Evolutionary conservation across 2,113 vertebrate species (phyloP).

Genomic region (Oreochromis tanganicae): DNA sequence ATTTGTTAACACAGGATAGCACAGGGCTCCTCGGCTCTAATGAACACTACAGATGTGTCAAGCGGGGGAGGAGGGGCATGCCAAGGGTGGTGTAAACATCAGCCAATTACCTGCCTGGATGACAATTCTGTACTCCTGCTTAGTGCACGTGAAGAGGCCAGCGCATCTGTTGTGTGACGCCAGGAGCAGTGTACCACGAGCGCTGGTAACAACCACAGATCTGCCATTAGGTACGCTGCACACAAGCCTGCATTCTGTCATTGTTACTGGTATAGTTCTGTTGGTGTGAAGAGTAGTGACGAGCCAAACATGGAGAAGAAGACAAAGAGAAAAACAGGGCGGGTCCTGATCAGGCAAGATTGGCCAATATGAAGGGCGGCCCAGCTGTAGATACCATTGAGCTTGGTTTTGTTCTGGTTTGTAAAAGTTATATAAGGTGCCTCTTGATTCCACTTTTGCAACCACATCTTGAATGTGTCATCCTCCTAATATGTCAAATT

Average conservation of each 20-base stretch:
- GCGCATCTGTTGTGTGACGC: slow-evolving; percentile 25
- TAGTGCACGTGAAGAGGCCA: slow-evolving; percentile 27
- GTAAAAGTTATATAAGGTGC: slow-evolving; percentile 29
- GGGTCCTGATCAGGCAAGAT: slow-evolving; percentile 20
- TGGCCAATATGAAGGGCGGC: slow-evolving; percentile 4
- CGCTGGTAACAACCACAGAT: background rate
- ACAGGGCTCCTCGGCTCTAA: slow-evolving; percentile 44
- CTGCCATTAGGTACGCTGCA: background rate
- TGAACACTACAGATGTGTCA: slow-evolving; percentile 68
- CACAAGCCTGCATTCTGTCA: background rate
- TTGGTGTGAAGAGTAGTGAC: background rate
- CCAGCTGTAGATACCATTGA: slow-evolving; percentile 3
- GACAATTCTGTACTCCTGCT: slow-evolving; percentile 49
- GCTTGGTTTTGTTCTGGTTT: slow-evolving; percentile 26
- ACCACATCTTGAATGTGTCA: background rate
- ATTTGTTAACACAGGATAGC: slow-evolving; percentile 37
- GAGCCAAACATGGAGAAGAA: background rate
- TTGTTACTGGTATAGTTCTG: background rate
- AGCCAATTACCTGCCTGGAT: slow-evolving; percentile 69
- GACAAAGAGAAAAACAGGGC: background rate
- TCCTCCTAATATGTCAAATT: background rate
- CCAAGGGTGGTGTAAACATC: slow-evolving; percentile 61
- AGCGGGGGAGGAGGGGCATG: slow-evolving; percentile 26
- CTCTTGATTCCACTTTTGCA: background rate
- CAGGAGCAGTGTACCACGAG: background rate